Base-by-base conservation (phyloP, 2,797 vertebrate species). In the Bucorvus abyssinicus region DNA sequence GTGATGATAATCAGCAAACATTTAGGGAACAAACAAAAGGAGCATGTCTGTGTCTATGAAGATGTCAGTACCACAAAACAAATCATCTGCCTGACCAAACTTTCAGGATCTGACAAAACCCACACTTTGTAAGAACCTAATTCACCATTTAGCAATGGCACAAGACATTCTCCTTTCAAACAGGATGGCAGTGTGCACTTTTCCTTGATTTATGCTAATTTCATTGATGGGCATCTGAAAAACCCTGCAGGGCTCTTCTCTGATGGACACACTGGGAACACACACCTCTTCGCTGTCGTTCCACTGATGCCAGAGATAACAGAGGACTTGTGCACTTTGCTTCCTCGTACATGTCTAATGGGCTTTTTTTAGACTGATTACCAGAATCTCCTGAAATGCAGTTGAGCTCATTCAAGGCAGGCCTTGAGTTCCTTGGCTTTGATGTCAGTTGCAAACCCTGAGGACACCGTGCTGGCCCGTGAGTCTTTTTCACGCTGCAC, bases 361-460 rank as follows among this genome's bases (percentile, higher is more conserved):
- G 88, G 95, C 87, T 97, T 96, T 98, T 95, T 95, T 90, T 93
- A 97, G 90, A 78, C 92, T 45, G 74, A 94, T 95, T 95, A 94
- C 90, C 77, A 94, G 95, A 93, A 92, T 95, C 73, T 97, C 91
- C 96, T 96, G 95, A 90, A 97, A 96, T 94, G 95, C 70, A 86
- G 91, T 75, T 95, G 87, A 95, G 79, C 71, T 97, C 87, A 95
- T 95, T 93, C 79, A 87, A 93, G 36, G 74, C 75, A 96, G 78
- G 91, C 21, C 34, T 93, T 6, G 52, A 97, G 95, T 97, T 97
- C 97, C 94, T 97, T 45, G 78, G 93, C 92, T 97, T 94, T 97
- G 94, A 97, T 97, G 93, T 96, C 63, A 91, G 78, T 13, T 79
- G 52, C 59, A 90, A 95, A 85, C 84, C 67, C 44, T 38, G 95